phyloP scores from a whole-genome alignment of 2,888 invertebrate species.

The Spodoptera littoralis region DNA sequence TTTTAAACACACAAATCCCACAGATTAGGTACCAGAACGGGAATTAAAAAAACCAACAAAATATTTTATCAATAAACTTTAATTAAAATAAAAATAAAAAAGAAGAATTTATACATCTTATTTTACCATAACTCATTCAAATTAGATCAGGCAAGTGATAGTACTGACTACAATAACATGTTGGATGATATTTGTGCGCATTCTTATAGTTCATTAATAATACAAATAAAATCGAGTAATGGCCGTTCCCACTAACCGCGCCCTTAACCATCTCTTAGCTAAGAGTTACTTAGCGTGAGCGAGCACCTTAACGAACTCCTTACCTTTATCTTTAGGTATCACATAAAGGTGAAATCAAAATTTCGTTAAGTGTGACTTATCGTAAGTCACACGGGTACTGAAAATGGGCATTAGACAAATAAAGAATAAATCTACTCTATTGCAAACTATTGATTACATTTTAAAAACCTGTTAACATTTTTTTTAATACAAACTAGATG shows the following conservation, averaged over 20 bases:
- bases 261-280: too few species aligned
- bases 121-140: constrained; percentile 54
- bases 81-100: constrained; percentile 77
- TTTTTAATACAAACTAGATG: constrained; percentile 1
- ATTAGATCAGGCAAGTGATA: constrained; percentile 39
- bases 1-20: too few species aligned
- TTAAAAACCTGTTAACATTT: constrained; percentile 6
- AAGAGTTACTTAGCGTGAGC: too few species aligned
- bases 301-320: too few species aligned
- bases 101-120: constrained; percentile 73
- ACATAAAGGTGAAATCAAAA: too few species aligned
- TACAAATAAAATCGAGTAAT: too few species aligned
- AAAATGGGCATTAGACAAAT: constrained; percentile 40
- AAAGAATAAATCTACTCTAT: constrained; percentile 48
- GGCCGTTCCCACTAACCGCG: too few species aligned
- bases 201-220: constrained; percentile 12
- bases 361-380: too few species aligned
- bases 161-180: constrained; percentile 23
- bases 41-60: constrained; percentile 20
- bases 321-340: too few species aligned
- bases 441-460: not conserved
- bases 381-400: too few species aligned
- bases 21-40: too few species aligned
- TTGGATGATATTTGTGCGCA: constrained; percentile 59
- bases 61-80: constrained; percentile 70